Base-by-base conservation (phyloP, 2,888 invertebrate genomes). In the Spodoptera picta region DNA sequence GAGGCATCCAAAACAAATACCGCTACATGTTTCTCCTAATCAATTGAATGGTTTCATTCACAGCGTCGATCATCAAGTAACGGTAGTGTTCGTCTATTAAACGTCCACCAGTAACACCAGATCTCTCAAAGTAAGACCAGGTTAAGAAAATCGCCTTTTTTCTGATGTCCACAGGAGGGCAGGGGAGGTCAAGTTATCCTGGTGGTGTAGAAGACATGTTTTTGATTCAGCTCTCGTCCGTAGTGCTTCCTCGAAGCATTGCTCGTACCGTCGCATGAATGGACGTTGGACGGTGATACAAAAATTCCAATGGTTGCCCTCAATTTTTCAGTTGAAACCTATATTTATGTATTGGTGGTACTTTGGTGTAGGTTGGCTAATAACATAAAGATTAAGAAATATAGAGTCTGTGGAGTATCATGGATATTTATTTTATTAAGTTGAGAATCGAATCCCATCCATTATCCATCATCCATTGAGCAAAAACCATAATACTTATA, bases 31-130 rank as follows among this genome's bases (percentile, higher is more conserved):
- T 93, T 92, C 92, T 81, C 69, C 83, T 92, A 92, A 93, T 65
- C 81, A 74, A 87, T 87, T 92, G 86, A 93, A 93, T 92, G 91
- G 89, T 72, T 89, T 87, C 92, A 91, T 92, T 93, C 92, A 93
- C 87, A 79, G 75, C 86, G 77, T 82, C 90, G 87, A 90, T 91
- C 88, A 91, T 86, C 87, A 82, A 64, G 78, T 92, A 93, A 93
- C 93, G 92, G 93, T 92, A 88, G 73, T 73, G 76, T 82, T 87
- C 86, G 89, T 91, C 92, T 91, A 92, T 91, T 91, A 89, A 84
- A 73, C 69, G 65, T 48, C 67, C 65, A 45, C 89, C 84, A 85
- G 9, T 48, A n/a, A 64, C 52, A 4, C 5, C 6, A 62, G 85
- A 84, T 60, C 85, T 53, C 4, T 63, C 14, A n/a, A 51, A 48